These are phyloP conservation scores for Epinotia demarniana DNA, from an alignment of 2,888 invertebrate species.

Conservation along the genomic window DNA sequence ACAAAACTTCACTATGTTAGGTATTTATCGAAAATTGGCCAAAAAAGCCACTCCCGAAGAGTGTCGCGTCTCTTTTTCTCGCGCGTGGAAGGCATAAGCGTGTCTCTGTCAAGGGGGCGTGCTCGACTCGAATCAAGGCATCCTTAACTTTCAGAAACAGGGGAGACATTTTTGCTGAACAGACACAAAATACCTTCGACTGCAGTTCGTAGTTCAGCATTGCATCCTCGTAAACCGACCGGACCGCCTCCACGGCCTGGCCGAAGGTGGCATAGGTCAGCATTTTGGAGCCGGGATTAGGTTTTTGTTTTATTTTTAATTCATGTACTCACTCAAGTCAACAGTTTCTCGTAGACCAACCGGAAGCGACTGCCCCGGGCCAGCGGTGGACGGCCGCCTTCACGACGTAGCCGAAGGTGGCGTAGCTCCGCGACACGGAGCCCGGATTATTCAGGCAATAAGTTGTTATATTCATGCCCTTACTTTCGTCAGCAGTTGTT, in stretches of 20 bases:
- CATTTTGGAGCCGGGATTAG: conserved; percentile 70
- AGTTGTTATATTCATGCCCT: not conserved
- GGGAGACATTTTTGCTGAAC: too few species aligned
- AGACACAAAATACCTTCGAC: conserved; percentile 52
- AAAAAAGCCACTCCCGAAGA: too few species aligned
- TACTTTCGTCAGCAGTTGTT: conserved; percentile 81
- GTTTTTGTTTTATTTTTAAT: too few species aligned
- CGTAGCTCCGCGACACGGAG: conserved; percentile 77
- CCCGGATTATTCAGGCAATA: conserved; percentile 50
- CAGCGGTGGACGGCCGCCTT: conserved; percentile 82
- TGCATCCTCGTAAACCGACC: conserved; percentile 83
- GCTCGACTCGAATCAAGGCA: too few species aligned
- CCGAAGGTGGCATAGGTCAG: conserved; percentile 84
- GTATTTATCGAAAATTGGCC: too few species aligned
- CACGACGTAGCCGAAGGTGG: conserved; percentile 85
- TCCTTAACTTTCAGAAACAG: too few species aligned
- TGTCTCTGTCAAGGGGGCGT: too few species aligned
- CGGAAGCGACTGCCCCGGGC: conserved; percentile 85
- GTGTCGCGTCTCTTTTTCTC: too few species aligned
- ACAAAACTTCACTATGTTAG: too few species aligned
- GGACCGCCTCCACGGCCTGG: conserved; percentile 83
- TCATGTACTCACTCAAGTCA: conserved; percentile 69
- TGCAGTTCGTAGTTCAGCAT: conserved; percentile 84
- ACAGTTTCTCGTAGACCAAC: conserved; percentile 84
- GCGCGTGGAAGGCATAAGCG: too few species aligned